Percentiles rank a stretch among this genome's conserved stretches.
Conservation (phyloP, 2,888 invertebrate species). For the Tetropium fuscum region DNA sequence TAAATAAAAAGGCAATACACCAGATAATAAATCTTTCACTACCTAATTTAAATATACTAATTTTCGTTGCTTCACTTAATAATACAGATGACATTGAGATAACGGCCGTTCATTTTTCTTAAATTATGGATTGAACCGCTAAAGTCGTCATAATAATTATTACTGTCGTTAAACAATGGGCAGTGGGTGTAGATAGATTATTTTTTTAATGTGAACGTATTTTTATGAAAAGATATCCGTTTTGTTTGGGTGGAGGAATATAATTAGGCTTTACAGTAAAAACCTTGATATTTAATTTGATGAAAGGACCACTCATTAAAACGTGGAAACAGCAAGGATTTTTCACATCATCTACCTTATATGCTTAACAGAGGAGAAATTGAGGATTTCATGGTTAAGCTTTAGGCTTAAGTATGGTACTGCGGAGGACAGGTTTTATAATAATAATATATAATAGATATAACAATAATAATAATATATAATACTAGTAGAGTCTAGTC, state of each 20-base stretch:
- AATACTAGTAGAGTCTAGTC: too few relatives aligned
- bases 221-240: not conserved
- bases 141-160: slow-evolving; percentile 2
- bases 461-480: too few relatives aligned
- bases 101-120: not conserved
- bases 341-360: too few relatives aligned
- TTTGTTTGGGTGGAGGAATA: slow-evolving; percentile 1
- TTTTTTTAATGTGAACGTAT: not conserved
- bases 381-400: too few relatives aligned
- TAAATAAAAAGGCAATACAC: not conserved
- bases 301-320: not conserved
- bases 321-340: not conserved
- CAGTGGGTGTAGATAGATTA: not conserved
- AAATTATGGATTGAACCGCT: slow-evolving; percentile 2
- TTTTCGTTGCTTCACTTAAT: slow-evolving; percentile 12
- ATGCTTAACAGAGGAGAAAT: too few relatives aligned
- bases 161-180: not conserved
- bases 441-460: too few relatives aligned
- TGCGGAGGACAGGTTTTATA: too few relatives aligned
- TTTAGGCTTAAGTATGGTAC: too few relatives aligned
- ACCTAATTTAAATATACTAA: slow-evolving; percentile 2
- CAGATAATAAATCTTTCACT: slow-evolving; percentile 4
- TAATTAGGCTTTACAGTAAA: not conserved
- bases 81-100: slow-evolving; percentile 11
- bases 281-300: slow-evolving; percentile 1